Percentiles rank a stretch among this genome's conserved stretches.
Evolutionary conservation across 2,113 vertebrate genomes (phyloP).

Genomic region (Myocastor coypus): DNA sequence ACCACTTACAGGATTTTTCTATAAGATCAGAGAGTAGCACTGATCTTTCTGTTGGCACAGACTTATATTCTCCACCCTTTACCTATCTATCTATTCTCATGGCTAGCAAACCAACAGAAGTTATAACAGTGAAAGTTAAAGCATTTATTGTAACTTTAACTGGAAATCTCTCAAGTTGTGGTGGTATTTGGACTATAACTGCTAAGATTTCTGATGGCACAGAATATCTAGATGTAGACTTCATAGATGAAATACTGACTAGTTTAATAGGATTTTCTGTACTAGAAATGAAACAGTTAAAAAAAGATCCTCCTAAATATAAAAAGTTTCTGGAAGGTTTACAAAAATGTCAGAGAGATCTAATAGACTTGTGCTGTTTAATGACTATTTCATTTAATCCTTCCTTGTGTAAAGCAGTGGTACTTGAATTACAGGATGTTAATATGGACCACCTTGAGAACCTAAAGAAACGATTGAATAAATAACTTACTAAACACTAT

Average conservation of each 20-base stretch:
- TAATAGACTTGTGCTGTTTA: constrained; percentile 96
- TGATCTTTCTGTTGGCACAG: constrained; percentile 36
- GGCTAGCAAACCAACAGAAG: constrained; percentile 76
- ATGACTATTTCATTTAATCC: constrained; percentile 92
- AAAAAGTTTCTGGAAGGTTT: constrained; percentile 90
- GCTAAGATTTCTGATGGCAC: constrained; percentile 96
- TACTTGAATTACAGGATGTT: constrained; percentile 88
- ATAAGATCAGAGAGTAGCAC: constrained; percentile 43
- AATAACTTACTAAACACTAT: constrained; percentile 64
- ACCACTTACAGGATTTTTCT: constrained; percentile 51
- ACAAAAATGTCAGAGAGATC: constrained; percentile 91
- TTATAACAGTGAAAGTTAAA: constrained; percentile 89
- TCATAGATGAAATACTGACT: constrained; percentile 92
- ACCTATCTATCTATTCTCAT: constrained; percentile 90
- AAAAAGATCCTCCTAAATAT: constrained; percentile 89
- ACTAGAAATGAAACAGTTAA: constrained; percentile 89
- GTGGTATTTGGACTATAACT: constrained; percentile 90
- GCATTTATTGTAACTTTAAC: constrained; percentile 97
- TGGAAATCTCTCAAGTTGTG: constrained; percentile 91
- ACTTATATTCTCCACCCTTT: constrained; percentile 88
- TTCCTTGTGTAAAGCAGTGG: constrained; percentile 84
- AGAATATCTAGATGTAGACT: constrained; percentile 93
- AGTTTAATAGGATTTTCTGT: constrained; percentile 95
- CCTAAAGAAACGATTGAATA: constrained; percentile 88
- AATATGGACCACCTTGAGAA: constrained; percentile 85